phyloP scores from a whole-genome alignment of 2,797 vertebrate species.

The Pagetopsis macropterus region DNA sequence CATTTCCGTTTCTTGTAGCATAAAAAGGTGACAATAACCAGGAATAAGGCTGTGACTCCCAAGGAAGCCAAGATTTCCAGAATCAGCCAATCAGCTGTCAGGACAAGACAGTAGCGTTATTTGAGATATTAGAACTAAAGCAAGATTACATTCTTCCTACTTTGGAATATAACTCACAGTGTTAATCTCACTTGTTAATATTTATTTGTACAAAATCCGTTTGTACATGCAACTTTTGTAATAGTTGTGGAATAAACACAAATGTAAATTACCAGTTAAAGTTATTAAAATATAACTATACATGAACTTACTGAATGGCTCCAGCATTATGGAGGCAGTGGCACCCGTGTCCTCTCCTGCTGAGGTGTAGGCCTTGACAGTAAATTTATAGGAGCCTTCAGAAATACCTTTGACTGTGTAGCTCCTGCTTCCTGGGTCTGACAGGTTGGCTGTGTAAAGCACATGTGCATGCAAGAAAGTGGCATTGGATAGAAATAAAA shows the following conservation, averaged over 20 bases:
- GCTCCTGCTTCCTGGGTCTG: constrained; percentile 54
- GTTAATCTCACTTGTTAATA: background rate
- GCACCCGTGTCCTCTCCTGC: constrained; percentile 78
- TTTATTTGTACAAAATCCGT: background rate
- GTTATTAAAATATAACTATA: background rate
- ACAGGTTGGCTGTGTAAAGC: constrained; percentile 72
- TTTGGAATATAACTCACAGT: background rate
- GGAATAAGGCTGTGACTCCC: constrained; percentile 83
- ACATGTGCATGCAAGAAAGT: background rate
- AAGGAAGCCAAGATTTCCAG: constrained; percentile 90
- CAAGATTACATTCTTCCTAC: constrained; percentile 2
- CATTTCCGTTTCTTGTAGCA: constrained; percentile 96
- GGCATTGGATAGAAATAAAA: background rate
- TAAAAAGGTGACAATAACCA: constrained; percentile 85
- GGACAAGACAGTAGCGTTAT: constrained; percentile 17
- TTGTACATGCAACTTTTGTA: background rate
- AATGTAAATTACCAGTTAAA: background rate
- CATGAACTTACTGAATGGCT: constrained; percentile 72
- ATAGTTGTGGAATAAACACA: background rate
- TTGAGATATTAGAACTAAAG: constrained; percentile 5
- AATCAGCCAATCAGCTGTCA: constrained; percentile 86
- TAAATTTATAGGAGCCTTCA: constrained; percentile 77
- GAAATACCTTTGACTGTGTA: constrained; percentile 68
- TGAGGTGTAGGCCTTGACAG: constrained; percentile 81
- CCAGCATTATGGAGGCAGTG: constrained; percentile 70